Evolutionary conservation across 2,888 invertebrate species (phyloP), one percentile per base, ranked within the genome.

Genomic region (Dynastes maya): DNA sequence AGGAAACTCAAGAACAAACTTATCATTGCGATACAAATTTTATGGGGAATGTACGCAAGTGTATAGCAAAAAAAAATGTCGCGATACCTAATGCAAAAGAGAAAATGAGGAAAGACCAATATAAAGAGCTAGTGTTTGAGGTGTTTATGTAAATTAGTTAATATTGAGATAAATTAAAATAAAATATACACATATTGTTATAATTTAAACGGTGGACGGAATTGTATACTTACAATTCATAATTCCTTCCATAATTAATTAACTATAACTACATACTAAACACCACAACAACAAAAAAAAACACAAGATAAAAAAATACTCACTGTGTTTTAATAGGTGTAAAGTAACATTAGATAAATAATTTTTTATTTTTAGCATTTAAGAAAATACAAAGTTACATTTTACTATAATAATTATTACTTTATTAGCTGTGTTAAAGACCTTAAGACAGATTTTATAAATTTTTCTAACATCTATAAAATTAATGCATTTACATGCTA

Each of bases 391-490:
- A 45, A 45, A 45, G 45, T 11, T 45, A 45, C 37, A 45, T 45
- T 8, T 5, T 37, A 37, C 37, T 5, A 53, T n/a, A 53, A 1
- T 55, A 8, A 29, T 32, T 63, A 32, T 32, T 68, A 11, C 27
- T 16, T 49, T 68, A 51, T 13, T 65, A 65, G 49, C 29, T 53
- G 29, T 51, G 27, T 63, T 63, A 37, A 58, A 55, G 55, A 61
- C 72, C 72, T 74, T 74, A 74, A 74, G 72, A 74, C 72, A 74
- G 72, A 74, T 74, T 74, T 74, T 74, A 61, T 45, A 49, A 74
- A 49, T 6, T 51, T n/a, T 53, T 51, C 8, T 55, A 22, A 27
- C 22, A 55, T 22, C 55, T 51, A 9, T 22, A 74, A 74, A 58
- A 22, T 61, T 16, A 11, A 40, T 11, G 1, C 37, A 49, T 32